Conservation (phyloP, 1,140 invertebrate genomes). For the Apocrypta bakeri region DNA sequence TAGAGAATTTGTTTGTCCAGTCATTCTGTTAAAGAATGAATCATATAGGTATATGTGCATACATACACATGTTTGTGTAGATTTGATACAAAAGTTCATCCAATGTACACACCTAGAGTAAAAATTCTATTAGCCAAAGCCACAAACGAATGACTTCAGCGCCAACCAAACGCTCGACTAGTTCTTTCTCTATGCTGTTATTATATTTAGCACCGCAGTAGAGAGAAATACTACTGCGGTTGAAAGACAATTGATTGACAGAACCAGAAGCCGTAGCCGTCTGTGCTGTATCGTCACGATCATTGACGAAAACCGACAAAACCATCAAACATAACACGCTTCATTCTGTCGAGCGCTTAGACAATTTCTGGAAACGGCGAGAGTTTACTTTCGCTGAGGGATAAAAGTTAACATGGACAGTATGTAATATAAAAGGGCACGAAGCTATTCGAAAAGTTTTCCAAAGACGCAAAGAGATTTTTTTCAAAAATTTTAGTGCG, state of each 20-base stretch:
- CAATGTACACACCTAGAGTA: too few species aligned
- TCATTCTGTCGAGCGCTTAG: conserved; percentile 11
- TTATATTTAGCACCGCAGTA: background rate
- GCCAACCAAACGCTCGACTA: too few species aligned
- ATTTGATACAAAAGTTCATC: too few species aligned
- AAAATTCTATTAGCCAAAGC: too few species aligned
- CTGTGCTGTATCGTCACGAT: background rate
- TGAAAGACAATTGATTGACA: conserved; percentile 44
- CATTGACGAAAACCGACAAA: conserved; percentile 15
- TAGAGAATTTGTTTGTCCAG: too few species aligned
- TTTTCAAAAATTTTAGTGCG: background rate
- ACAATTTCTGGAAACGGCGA: conserved; percentile 16
- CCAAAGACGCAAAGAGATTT: background rate
- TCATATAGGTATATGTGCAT: too few species aligned
- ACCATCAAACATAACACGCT: conserved; percentile 3
- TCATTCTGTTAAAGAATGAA: too few species aligned
- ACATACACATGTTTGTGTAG: too few species aligned
- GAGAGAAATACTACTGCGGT: background rate
- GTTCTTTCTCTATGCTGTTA: background rate
- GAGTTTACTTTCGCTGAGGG: too few species aligned
- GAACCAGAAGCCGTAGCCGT: background rate
- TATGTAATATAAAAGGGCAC: too few species aligned
- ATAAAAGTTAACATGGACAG: too few species aligned
- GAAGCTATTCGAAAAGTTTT: background rate
- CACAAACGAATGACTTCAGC: too few species aligned